Conservation (phyloP, 2,888 invertebrate species). For the Spialia ferax region DNA sequence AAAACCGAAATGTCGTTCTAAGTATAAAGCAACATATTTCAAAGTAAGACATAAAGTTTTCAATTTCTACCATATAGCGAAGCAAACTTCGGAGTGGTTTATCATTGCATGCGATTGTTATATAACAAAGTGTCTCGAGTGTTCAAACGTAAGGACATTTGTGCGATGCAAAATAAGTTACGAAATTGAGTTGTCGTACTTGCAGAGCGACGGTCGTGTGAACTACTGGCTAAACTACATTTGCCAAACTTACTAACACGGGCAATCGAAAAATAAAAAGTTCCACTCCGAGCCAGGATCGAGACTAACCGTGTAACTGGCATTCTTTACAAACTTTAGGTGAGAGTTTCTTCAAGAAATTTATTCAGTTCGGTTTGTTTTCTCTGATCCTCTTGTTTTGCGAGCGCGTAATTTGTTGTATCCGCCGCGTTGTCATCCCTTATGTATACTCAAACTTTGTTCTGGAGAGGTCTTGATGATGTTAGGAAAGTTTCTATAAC, state of each 20-base stretch:
- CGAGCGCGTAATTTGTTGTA: constrained; percentile 33
- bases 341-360: constrained; percentile 68
- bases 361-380: constrained; percentile 71
- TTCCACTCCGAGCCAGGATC: constrained; percentile 65
- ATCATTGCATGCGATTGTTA: constrained; percentile 17
- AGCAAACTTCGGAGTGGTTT: constrained; percentile 22
- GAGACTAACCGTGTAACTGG: constrained; percentile 79
- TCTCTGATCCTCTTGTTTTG: constrained; percentile 43
- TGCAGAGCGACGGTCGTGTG: constrained; percentile 62
- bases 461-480: background rate
- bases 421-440: constrained; percentile 25
- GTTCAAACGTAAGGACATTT: constrained; percentile 54
- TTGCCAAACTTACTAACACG: constrained; percentile 78
- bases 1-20: no score
- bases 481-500: constrained; percentile 6
- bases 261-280: constrained; percentile 84
- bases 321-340: constrained; percentile 78
- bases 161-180: constrained; percentile 72
- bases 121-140: constrained; percentile 42
- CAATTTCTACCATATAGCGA: background rate
- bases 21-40: background rate
- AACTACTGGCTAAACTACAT: constrained; percentile 76
- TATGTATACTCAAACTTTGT: constrained; percentile 18
- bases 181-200: constrained; percentile 66
- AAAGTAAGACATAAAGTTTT: constrained; percentile 1